phyloP scores from a whole-genome alignment of 2,113 vertebrate genomes.

The Heterocephalus glaber region DNA sequence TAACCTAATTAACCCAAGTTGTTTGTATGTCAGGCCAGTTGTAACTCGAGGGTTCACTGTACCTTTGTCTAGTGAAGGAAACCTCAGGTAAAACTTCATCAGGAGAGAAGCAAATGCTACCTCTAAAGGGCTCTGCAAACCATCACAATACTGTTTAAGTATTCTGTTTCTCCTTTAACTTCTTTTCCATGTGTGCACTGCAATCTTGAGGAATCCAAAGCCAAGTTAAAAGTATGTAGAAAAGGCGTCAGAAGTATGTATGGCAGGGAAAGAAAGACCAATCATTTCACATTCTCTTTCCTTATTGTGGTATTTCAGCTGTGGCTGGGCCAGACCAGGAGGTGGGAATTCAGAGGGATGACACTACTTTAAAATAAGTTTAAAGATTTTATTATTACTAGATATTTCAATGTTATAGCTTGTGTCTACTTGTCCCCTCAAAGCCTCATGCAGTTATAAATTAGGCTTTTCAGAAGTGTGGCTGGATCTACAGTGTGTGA shows the following conservation, averaged over 20 bases:
- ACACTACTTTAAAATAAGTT: not conserved
- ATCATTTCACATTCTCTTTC: not conserved
- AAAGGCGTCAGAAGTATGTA: not conserved
- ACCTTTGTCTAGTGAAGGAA: not conserved
- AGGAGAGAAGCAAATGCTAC: not conserved
- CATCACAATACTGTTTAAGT: not conserved
- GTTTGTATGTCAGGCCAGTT: too few species aligned
- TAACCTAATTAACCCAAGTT: too few species aligned
- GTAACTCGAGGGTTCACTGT: too few species aligned
- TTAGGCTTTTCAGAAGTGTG: not conserved
- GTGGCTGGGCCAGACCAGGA: not conserved
- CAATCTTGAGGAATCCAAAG: not conserved
- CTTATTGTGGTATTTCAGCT: not conserved
- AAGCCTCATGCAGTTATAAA: not conserved
- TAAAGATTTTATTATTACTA: not conserved
- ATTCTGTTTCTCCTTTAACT: not conserved
- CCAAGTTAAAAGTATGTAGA: not conserved
- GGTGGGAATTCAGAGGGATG: not conserved
- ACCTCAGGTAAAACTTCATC: not conserved
- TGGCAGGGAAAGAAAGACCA: not conserved
- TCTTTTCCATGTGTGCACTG: not conserved
- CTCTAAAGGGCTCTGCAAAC: not conserved
- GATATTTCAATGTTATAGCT: not conserved
- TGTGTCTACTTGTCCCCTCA: not conserved
- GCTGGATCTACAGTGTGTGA: not conserved